These are phyloP conservation scores for Centroberyx gerrardi DNA, from an alignment of 2,797 vertebrate genomes.

Conservation along the genomic window DNA sequence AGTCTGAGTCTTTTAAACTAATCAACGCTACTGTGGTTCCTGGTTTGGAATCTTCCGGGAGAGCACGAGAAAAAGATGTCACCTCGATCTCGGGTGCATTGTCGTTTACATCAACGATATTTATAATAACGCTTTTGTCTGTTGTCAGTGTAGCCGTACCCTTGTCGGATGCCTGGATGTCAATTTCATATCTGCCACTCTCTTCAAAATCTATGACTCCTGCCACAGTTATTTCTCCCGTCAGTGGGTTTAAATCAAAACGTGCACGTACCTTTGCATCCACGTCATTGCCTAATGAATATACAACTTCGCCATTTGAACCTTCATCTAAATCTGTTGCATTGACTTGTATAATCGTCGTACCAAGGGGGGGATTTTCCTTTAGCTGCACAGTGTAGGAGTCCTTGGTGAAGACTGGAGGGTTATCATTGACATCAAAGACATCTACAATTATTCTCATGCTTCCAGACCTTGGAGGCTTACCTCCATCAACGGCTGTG, in stretches of 20 bases:
- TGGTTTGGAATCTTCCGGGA: slow-evolving; percentile 77
- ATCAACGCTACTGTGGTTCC: slow-evolving; percentile 77
- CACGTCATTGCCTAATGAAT: slow-evolving; percentile 62
- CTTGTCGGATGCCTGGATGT: slow-evolving; percentile 75
- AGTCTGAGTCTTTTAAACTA: slow-evolving; percentile 69
- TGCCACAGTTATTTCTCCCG: slow-evolving; percentile 65
- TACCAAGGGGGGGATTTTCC: slow-evolving; percentile 65
- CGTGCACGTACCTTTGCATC: slow-evolving; percentile 21
- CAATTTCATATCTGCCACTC: slow-evolving; percentile 64
- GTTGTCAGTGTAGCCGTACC: slow-evolving; percentile 30
- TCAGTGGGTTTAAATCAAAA: slow-evolving; percentile 64
- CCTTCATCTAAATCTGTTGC: slow-evolving; percentile 75
- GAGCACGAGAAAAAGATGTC: slow-evolving; percentile 76
- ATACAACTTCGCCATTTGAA: slow-evolving; percentile 63
- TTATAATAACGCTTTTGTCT: slow-evolving; percentile 63
- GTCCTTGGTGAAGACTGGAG: slow-evolving; percentile 73
- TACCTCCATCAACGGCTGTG: slow-evolving; percentile 69
- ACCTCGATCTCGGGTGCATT: slow-evolving; percentile 82
- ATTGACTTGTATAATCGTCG: slow-evolving; percentile 62
- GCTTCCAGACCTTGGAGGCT: slow-evolving; percentile 50
- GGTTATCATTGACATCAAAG: slow-evolving; percentile 85
- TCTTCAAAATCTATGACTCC: slow-evolving; percentile 68
- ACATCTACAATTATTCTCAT: slow-evolving; percentile 66
- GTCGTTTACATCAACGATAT: slow-evolving; percentile 75
- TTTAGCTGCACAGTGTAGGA: slow-evolving; percentile 67